Evolutionary conservation across 2,888 invertebrate genomes (phyloP).

Genomic region (Torymus aiolomorphi): DNA sequence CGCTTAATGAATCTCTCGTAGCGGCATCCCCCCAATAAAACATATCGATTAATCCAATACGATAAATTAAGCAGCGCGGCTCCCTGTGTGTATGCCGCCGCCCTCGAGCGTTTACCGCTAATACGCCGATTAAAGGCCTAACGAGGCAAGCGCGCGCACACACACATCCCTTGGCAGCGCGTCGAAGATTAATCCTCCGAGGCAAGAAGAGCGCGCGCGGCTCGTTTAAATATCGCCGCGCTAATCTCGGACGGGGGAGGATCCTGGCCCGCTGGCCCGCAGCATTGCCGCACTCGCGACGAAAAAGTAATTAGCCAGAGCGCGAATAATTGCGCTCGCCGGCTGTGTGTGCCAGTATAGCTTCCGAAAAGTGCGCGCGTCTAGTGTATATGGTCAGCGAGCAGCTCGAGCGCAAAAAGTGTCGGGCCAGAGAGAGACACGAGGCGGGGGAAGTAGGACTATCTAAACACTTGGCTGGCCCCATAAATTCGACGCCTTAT

Average conservation of each 20-base stretch:
- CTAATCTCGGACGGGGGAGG: slow-evolving; percentile 35
- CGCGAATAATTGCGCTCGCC: slow-evolving; percentile 18
- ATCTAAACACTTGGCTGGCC: slow-evolving; percentile 72
- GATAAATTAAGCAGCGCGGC: slow-evolving; percentile 45
- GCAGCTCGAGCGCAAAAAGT: too few relatives aligned
- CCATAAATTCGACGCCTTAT: slow-evolving; percentile 67
- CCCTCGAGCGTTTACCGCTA: slow-evolving; percentile 26
- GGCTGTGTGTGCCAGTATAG: too few relatives aligned
- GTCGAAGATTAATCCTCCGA: slow-evolving; percentile 51
- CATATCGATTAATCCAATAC: slow-evolving; percentile 53
- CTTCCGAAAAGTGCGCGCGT: too few relatives aligned
- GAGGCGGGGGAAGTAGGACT: slow-evolving; percentile 59
- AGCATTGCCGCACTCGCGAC: slow-evolving; percentile 58
- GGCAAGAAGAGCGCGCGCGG: slow-evolving; percentile 29
- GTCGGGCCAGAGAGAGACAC: neutral
- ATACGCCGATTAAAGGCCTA: slow-evolving; percentile 49
- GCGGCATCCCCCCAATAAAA: slow-evolving; percentile 9
- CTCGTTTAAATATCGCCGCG: slow-evolving; percentile 39
- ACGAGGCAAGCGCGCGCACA: slow-evolving; percentile 15
- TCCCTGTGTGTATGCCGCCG: too few relatives aligned
- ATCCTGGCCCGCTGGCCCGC: too few relatives aligned
- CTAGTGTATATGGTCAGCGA: too few relatives aligned
- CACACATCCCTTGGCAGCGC: slow-evolving; percentile 26
- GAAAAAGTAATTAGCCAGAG: slow-evolving; percentile 69
- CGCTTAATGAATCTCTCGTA: neutral